phyloP scores from a whole-genome alignment of 2,797 vertebrate genomes.

The Clarias platycephalus region DNA sequence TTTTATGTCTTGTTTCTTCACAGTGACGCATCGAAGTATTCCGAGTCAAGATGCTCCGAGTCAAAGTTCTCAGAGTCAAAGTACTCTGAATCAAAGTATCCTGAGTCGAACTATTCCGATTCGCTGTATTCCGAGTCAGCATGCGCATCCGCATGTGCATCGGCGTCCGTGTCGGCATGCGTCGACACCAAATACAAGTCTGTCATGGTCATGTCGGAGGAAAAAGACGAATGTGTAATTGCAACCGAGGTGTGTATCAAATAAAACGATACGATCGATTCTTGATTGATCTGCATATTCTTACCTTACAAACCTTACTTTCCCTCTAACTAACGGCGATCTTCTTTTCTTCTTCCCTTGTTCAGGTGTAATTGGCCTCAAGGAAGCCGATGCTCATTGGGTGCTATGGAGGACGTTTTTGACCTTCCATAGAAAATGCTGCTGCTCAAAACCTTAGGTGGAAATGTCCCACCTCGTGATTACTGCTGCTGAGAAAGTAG shows the following conservation, averaged over 20 bases:
- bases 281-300: not conserved
- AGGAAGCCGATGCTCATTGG: slow-evolving; percentile 78
- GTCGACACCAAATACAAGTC: slow-evolving; percentile 97
- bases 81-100: slow-evolving; percentile 78
- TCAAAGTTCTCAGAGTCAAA: slow-evolving; percentile 75
- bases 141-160: slow-evolving; percentile 70
- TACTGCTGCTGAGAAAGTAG: slow-evolving; percentile 92
- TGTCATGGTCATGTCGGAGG: slow-evolving; percentile 96
- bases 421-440: slow-evolving; percentile 83
- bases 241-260: slow-evolving; percentile 89
- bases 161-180: slow-evolving; percentile 78
- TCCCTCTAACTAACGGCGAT: slow-evolving; percentile 15
- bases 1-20: slow-evolving; percentile 41
- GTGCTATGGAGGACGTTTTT: slow-evolving; percentile 83
- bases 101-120: slow-evolving; percentile 66
- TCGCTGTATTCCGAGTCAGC: slow-evolving; percentile 80
- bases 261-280: not conserved
- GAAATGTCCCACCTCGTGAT: slow-evolving; percentile 84
- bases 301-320: not conserved
- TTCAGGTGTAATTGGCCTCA: slow-evolving; percentile 84
- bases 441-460: slow-evolving; percentile 92
- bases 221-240: slow-evolving; percentile 98
- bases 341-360: slow-evolving; percentile 5
- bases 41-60: slow-evolving; percentile 71
- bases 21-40: slow-evolving; percentile 85